A percentile compares a stretch with the other conserved stretches of the same genome.
Conservation (phyloP, 2,797 vertebrate species). For the Hapalemur alaotrensis region DNA sequence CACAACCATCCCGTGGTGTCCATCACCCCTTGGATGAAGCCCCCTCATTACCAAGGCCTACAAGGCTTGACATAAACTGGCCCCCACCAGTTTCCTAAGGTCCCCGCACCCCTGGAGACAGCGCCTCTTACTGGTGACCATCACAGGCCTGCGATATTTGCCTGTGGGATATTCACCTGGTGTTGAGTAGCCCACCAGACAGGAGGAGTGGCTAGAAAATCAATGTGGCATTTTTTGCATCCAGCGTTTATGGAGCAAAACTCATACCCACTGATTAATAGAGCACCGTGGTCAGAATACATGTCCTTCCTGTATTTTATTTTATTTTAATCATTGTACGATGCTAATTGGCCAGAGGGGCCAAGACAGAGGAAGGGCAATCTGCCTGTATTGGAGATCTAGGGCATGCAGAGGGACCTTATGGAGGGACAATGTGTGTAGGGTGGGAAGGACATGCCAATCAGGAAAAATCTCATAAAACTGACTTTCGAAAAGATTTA, state of each 20-base stretch:
- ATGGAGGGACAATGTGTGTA: background rate
- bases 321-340: background rate
- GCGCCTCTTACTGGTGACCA: background rate
- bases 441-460: background rate
- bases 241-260: background rate
- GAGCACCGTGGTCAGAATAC: background rate
- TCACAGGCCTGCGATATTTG: background rate
- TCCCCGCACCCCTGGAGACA: background rate
- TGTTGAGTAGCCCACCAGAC: background rate
- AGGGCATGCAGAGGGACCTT: background rate
- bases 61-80: background rate
- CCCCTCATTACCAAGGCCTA: background rate
- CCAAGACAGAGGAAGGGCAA: background rate
- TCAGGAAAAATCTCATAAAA: conserved; percentile 9
- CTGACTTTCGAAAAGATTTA: background rate
- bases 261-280: background rate
- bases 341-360: background rate
- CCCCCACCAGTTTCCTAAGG: background rate
- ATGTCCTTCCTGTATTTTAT: background rate
- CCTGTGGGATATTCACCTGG: background rate
- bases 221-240: background rate
- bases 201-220: background rate
- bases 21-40: background rate
- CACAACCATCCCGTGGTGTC: background rate
- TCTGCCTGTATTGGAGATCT: background rate